phyloP scores from a whole-genome alignment of 2,113 vertebrate genomes.

The Mellivora capensis region DNA sequence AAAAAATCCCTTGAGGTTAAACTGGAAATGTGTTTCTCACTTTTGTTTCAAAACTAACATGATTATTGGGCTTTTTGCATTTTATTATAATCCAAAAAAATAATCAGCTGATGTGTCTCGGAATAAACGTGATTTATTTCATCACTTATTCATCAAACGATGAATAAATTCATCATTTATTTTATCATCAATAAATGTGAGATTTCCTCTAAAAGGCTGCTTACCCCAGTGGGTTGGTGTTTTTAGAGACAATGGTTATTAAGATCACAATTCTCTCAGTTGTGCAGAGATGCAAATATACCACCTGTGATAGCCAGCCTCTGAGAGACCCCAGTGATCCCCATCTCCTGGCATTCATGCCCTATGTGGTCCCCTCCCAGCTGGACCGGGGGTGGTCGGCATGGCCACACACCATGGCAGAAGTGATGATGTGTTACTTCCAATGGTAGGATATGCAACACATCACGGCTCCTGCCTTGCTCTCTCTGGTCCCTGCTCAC shows the following conservation, averaged over 20 bases:
- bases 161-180: too few relatives aligned
- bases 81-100: background rate
- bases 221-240: background rate
- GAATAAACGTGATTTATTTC: background rate
- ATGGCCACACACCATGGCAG: background rate
- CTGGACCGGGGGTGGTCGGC: background rate
- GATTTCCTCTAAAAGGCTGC: background rate
- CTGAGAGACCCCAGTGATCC: background rate
- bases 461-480: background rate
- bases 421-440: background rate
- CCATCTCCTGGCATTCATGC: background rate
- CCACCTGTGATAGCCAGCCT: background rate
- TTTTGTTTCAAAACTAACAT: slow-evolving; percentile 45
- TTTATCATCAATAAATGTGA: background rate
- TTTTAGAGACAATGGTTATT: background rate
- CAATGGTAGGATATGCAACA: background rate
- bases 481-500: background rate
- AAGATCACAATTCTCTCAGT: background rate
- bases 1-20: slow-evolving; percentile 19
- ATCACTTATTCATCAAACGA: too few relatives aligned
- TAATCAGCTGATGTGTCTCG: background rate
- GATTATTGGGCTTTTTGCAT: background rate
- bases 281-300: background rate
- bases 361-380: background rate
- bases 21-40: background rate